A percentile compares a stretch with the other conserved stretches of the same genome.
phyloP scores from a whole-genome alignment of 2,113 vertebrate species.

The Parotia lawesii region DNA sequence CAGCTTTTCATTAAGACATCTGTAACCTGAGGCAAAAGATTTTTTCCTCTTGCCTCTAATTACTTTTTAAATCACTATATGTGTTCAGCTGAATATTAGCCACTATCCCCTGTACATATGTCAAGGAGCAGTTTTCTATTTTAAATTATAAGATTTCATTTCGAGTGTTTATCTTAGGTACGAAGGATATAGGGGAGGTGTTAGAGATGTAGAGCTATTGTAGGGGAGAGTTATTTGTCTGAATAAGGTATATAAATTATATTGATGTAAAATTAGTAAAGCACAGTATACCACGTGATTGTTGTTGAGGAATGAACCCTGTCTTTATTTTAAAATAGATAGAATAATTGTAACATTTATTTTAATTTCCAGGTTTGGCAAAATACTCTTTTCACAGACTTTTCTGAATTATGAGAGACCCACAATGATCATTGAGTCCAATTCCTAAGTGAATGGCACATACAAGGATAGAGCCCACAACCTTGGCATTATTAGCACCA shows the following conservation, averaged over 20 bases:
- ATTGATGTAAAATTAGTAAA: neutral
- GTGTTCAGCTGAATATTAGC: neutral
- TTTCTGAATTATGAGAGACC: neutral
- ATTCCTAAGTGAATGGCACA: neutral
- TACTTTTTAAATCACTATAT: neutral
- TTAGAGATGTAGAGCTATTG: neutral
- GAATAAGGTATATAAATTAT: neutral
- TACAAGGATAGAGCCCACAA: neutral
- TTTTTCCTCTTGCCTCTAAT: slow-evolving; percentile 7
- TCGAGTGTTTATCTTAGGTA: neutral
- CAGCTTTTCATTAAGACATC: neutral
- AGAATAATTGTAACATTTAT: neutral
- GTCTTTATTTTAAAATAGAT: neutral
- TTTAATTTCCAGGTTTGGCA: neutral
- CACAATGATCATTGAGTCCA: neutral
- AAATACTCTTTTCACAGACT: neutral
- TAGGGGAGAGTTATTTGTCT: neutral
- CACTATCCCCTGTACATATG: neutral
- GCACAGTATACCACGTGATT: neutral
- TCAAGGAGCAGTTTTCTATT: neutral
- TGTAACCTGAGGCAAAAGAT: neutral
- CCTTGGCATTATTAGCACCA: neutral
- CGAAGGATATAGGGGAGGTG: neutral
- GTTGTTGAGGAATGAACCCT: neutral
- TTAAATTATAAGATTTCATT: neutral